Conservation (phyloP, 2,113 vertebrate genomes). For the Nycticryphes semicollaris region DNA sequence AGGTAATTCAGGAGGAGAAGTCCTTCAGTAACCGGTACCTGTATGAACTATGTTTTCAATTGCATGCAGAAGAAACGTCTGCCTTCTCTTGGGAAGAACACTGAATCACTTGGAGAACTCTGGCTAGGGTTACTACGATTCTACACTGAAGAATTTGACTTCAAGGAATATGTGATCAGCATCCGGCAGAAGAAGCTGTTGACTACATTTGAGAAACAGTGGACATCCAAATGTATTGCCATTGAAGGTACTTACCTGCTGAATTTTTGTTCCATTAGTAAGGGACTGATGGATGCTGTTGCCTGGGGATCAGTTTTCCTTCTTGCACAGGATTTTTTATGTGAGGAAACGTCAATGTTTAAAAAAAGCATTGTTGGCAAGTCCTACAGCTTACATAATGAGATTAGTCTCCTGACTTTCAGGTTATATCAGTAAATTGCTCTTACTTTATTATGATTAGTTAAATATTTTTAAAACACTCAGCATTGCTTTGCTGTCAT, state of each 20-base stretch:
- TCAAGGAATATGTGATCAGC: slow-evolving; percentile 97
- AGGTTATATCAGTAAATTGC: background rate
- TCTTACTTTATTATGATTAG: background rate
- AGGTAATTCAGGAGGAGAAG: background rate
- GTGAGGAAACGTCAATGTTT: background rate
- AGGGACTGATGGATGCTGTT: background rate
- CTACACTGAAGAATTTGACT: slow-evolving; percentile 99
- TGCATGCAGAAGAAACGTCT: slow-evolving; percentile 81
- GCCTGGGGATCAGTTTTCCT: background rate
- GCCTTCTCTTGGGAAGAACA: slow-evolving; percentile 85
- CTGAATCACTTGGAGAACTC: slow-evolving; percentile 91
- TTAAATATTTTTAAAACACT: background rate
- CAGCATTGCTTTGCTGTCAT: background rate
- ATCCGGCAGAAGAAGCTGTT: slow-evolving; percentile 93
- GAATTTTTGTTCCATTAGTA: background rate
- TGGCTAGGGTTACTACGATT: slow-evolving; percentile 95
- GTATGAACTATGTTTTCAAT: background rate
- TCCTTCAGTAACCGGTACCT: background rate
- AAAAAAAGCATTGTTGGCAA: background rate
- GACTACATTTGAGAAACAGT: slow-evolving; percentile 98
- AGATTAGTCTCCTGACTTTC: background rate
- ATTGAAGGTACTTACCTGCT: slow-evolving; percentile 86
- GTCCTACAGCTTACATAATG: background rate
- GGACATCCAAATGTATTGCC: slow-evolving; percentile 98
- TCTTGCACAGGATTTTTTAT: background rate